phyloP scores from a whole-genome alignment of 1,140 invertebrate species.

The Aphelenchoides avenae region DNA sequence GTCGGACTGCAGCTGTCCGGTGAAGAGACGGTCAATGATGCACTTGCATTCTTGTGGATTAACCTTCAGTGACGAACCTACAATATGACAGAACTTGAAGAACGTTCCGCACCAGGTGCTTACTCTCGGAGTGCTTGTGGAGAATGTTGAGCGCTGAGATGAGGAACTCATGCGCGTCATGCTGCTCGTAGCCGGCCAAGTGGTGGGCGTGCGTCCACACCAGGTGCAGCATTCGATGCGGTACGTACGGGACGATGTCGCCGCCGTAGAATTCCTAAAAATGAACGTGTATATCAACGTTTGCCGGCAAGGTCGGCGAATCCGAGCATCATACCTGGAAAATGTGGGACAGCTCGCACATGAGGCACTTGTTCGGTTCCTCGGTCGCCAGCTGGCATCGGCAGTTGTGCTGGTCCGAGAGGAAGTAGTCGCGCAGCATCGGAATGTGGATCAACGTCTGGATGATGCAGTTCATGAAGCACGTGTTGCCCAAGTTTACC shows the following conservation, averaged over 20 bases:
- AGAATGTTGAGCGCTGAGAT: constrained; percentile 87
- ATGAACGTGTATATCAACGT: constrained; percentile 65
- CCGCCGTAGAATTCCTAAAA: constrained; percentile 42
- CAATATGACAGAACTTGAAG: neutral
- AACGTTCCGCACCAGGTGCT: neutral
- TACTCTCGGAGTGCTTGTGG: constrained; percentile 72
- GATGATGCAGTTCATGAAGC: constrained; percentile 80
- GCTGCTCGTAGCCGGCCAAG: constrained; percentile 87
- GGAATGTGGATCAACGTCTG: constrained; percentile 81
- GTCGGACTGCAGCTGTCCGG: constrained; percentile 88
- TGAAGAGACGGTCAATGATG: constrained; percentile 96
- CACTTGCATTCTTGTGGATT: constrained; percentile 77
- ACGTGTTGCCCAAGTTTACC: constrained; percentile 94
- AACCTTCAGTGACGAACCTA: constrained; percentile 26
- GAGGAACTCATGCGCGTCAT: constrained; percentile 98
- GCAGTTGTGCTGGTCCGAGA: constrained; percentile 83
- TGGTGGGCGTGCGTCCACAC: constrained; percentile 94
- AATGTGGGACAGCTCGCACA: constrained; percentile 79
- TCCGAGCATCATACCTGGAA: constrained; percentile 61
- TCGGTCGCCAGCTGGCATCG: constrained; percentile 54
- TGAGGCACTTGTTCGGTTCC: constrained; percentile 70
- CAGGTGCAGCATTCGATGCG: constrained; percentile 69
- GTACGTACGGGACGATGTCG: constrained; percentile 65
- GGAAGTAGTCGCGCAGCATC: constrained; percentile 85
- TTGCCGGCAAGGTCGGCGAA: constrained; percentile 63